Base-by-base conservation (phyloP, 2,888 invertebrate genomes). In the Bombylius major region DNA sequence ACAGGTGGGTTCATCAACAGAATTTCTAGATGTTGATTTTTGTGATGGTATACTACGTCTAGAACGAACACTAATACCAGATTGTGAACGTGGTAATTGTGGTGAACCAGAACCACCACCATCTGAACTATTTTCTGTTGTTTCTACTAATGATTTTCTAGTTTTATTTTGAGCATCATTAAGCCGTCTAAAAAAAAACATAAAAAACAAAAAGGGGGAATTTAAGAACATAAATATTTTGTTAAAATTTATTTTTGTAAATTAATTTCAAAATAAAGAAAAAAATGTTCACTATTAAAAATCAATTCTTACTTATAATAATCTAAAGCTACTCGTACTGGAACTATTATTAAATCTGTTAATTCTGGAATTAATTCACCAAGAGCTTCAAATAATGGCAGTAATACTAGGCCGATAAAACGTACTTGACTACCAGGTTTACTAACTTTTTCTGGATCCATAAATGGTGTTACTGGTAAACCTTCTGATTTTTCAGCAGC, bases 381-480 rank as follows among this genome's bases (percentile, higher is more conserved):
- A 23, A 89, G 78, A 8, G 86, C 82, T 71, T 89, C 87, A 69
- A 89, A 89, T 47, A 89, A 77, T 14, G 89, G 89, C 65, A 89
- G 75, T 50, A 89, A 76, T 48, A 89, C 88, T 66, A 87, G 79
- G 50, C 88, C 87, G 69, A 89, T 89, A 73, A 89, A 89, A 54
- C 87, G 86, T 68, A 87, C 86, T 70, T 89, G 89, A 3, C 89
- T 88, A 23, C 87, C 86, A 5, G 87, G 86, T 69, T 87, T 89
- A 58, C 87, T 87, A 55, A 89, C 86, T 74, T 88, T 89, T 62
- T 89, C 88, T 42, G 88, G 79, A 71, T 89, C 89, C 89, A 89
- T 89, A 69, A 89, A 89, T 0, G 89, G 88, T 34, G 89, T 88
- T 36, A 89, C 87, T 5, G 89, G 89, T 60, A 89, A 76, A 11